These are phyloP conservation scores for Aleiodes testaceus DNA, from an alignment of 2,888 invertebrate genomes.

Conservation along the genomic window DNA sequence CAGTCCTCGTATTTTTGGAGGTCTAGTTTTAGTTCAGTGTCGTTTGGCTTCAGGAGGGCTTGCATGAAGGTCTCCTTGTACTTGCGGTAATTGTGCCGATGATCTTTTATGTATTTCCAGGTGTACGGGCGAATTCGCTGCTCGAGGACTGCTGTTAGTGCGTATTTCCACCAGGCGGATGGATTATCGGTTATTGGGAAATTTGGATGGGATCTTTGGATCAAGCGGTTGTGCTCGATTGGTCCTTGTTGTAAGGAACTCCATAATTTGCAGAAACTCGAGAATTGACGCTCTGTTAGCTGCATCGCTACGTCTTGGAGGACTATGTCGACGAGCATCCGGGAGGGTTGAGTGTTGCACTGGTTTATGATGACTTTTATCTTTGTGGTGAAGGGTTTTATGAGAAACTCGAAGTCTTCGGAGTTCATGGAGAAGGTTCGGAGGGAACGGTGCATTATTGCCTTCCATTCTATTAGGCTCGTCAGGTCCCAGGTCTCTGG, in stretches of 20 bases:
- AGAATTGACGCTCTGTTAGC: constrained; percentile 82
- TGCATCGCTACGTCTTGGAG: constrained; percentile 84
- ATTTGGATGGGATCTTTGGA: constrained; percentile 78
- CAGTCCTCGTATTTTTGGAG: constrained; percentile 84
- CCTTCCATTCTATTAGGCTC: constrained; percentile 83
- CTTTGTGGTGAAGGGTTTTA: constrained; percentile 86
- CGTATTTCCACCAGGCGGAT: constrained; percentile 85
- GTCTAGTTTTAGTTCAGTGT: constrained; percentile 83
- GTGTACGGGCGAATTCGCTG: constrained; percentile 83
- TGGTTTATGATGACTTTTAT: constrained; percentile 85
- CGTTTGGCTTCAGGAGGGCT: constrained; percentile 81
- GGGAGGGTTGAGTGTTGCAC: constrained; percentile 78
- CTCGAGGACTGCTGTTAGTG: constrained; percentile 81
- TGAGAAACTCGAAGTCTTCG: constrained; percentile 85
- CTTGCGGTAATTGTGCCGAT: constrained; percentile 80
- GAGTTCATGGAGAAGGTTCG: constrained; percentile 85
- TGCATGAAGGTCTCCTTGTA: constrained; percentile 84
- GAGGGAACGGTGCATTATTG: constrained; percentile 83
- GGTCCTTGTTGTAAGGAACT: constrained; percentile 79
- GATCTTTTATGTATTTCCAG: constrained; percentile 81
- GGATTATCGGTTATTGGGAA: constrained; percentile 77
- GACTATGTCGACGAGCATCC: constrained; percentile 79
- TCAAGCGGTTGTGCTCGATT: constrained; percentile 74
- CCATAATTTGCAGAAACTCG: constrained; percentile 76
- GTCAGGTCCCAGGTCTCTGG: constrained; percentile 67